Evolutionary conservation across 2,113 vertebrate species (phyloP).

Genomic region (Callospermophilus lateralis): DNA sequence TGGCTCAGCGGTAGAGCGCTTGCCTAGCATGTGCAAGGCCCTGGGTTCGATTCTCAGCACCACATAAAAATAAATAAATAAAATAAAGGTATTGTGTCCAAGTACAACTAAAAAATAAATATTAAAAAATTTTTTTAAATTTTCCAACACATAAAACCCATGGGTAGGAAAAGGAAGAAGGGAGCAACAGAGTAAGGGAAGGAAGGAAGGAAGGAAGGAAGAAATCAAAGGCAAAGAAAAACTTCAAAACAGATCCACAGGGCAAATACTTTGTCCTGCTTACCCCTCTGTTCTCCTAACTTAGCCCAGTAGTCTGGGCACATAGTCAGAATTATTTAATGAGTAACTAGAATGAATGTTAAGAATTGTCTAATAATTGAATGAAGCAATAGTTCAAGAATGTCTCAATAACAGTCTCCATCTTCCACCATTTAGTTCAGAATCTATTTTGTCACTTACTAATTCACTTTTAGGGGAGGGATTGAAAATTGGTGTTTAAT

Average conservation of each 20-base stretch:
- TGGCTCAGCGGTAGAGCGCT: too few species aligned
- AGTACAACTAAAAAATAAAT: too few species aligned
- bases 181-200: accelerated
- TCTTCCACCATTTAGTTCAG: background rate
- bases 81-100: too few species aligned
- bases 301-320: background rate
- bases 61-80: too few species aligned
- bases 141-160: background rate
- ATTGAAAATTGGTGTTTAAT: background rate
- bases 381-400: background rate
- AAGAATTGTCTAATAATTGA: background rate
- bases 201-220: accelerated
- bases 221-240: background rate
- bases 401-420: background rate
- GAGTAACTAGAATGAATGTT: background rate
- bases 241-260: background rate
- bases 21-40: too few species aligned
- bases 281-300: background rate
- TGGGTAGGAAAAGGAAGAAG: background rate
- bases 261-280: background rate
- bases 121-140: too few species aligned
- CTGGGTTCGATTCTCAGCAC: too few species aligned
- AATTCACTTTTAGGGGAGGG: background rate
- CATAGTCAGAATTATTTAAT: slow-evolving; percentile 4
- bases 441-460: background rate